Base-by-base conservation (phyloP, 2,888 invertebrate species). In the Entomobrya proxima region DNA sequence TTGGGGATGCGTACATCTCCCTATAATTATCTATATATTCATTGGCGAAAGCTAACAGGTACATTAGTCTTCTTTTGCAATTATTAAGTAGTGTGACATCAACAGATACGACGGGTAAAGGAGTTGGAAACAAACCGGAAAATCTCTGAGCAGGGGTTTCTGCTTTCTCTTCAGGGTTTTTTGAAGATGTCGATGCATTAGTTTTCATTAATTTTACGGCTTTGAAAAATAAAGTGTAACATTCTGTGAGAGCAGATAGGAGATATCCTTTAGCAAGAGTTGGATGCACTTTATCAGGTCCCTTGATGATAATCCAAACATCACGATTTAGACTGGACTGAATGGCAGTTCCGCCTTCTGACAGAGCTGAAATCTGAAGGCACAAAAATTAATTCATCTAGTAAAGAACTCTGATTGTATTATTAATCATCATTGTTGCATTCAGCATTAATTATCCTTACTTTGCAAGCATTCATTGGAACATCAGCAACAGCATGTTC, bases 11-110 rank as follows among this genome's bases (percentile, higher is more conserved):
- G 7, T 18, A 64, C 13, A 44, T 7, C 27, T 69, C 44, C 13
- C 15, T 44, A 74, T 18, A 74, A 67, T 64, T 52, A 82, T 76
- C 67, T 18, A 83, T 40, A 69, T 69, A 82, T 76, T 88, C 88
- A 85, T 88, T 88, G n/a, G 87, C 86, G 75, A 86, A 88, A n/a
- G 88, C 85, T 13, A 88, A 21, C n/a, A 88, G 37, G 52, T 88
- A 88, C 21, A 85, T 55, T 2, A 86, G 2, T 74, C 86, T 88
- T 67, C 87, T 35, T 40, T 86, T 82, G 13, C 87, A 81, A 74
- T 86, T 87, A 0, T 61, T 82, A 9, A 86, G 27, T 3, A 83
- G 24, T 37, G 79, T 77, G 9, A 44, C 15, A 58, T 88, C 87
- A 13, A 80, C 37, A 24, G 32, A 47, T 11, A 85, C 47, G 9